Base-by-base conservation (phyloP, 2,888 invertebrate species). In the Crossocerus cetratus region DNA sequence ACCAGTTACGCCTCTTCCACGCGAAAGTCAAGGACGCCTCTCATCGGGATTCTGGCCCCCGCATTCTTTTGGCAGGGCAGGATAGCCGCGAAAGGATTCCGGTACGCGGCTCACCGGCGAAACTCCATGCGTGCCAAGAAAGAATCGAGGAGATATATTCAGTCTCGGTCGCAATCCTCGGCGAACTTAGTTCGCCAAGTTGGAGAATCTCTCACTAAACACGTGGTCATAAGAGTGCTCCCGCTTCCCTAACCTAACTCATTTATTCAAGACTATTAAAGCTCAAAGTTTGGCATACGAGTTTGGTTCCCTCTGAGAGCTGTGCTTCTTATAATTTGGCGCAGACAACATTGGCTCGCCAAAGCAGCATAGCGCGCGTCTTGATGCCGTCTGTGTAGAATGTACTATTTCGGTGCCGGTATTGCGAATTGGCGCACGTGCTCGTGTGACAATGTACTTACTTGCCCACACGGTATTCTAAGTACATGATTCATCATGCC, bases 11-110 rank as follows among this genome's bases (percentile, higher is more conserved):
- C 78, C 80, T 80, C 76, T 80, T 82, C 80, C 67, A 72, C 82
- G 82, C 80, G 82, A 82, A 82, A 82, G 82, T 82, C 82, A 82
- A 82, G 82, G 82, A 81, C 81, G 80, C 80, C 68, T 60, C 65
- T 60, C 68, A 65, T 72, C 81, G 74, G 60, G 74, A 64, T 78
- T 74, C 71, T 69, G 74, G 68, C 49, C 59, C 63, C 60, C 59
- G 69, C 81, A 70, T 81, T 78, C 74, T 58, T 77, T 67, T 23
- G 56, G 45, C 71, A 68, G 75, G 72, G 72, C 74, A 65, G 69
- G 65, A 59, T 58, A 74, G 43, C 69, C 73, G 62, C 65, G 65
- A 65, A 65, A 62, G 65, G 56, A 69, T 65, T 43, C 22, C 53
- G 72, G 67, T 74, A 72, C 54, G 64, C n/a, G n/a, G 21, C 14